Evolutionary conservation across 2,888 invertebrate species (phyloP).

Genomic region (Nipponacmea schrenckii): DNA sequence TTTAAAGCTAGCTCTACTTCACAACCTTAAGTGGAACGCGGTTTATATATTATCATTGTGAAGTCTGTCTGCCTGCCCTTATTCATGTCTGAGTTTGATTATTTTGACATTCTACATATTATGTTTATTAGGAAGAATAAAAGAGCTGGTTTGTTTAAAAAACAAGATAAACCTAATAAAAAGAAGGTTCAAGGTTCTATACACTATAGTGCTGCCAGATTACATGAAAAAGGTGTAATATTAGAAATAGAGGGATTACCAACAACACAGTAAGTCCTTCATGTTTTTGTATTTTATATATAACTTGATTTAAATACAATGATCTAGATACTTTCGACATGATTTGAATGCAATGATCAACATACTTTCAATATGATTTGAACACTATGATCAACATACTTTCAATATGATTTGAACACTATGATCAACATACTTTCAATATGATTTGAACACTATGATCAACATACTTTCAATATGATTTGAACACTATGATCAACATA

Average conservation of each 20-base stretch:
- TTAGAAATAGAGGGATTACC: constrained; percentile 78
- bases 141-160: constrained; percentile 31
- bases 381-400: background rate
- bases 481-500: too few relatives aligned
- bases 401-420: background rate
- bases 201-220: constrained; percentile 78
- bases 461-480: background rate
- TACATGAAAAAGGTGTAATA: constrained; percentile 79
- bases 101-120: too few relatives aligned
- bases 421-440: background rate
- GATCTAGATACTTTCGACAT: too few relatives aligned
- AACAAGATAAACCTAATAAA: constrained; percentile 16
- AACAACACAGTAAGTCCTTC: constrained; percentile 71
- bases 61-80: too few relatives aligned
- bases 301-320: too few relatives aligned
- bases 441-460: background rate
- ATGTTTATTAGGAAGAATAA: constrained; percentile 29
- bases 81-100: too few relatives aligned
- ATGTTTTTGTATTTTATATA: too few relatives aligned
- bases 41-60: too few relatives aligned
- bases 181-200: constrained; percentile 46
- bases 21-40: too few relatives aligned
- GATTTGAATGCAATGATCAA: background rate
- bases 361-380: background rate
- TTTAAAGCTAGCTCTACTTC: too few relatives aligned